phyloP scores from a whole-genome alignment of 1,140 invertebrate species.

The Drosophila orena region DNA sequence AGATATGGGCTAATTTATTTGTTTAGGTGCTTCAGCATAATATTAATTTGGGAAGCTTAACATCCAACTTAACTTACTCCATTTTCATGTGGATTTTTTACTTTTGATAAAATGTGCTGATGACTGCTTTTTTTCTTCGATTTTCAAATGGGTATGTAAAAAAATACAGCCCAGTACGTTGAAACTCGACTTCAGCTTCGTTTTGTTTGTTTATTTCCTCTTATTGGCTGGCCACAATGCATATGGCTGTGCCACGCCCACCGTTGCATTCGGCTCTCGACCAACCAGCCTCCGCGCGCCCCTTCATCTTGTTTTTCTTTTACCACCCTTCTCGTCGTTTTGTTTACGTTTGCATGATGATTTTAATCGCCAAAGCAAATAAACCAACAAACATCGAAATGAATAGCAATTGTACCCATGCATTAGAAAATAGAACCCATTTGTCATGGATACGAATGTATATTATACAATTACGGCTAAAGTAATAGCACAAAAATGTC shows the following conservation, averaged over 20 bases:
- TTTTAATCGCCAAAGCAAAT: constrained; percentile 23
- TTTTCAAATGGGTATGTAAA: background rate
- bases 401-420: constrained; percentile 8
- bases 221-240: background rate
- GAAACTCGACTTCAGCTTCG: background rate
- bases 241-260: constrained; percentile 37
- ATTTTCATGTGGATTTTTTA: no score
- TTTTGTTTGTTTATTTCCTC: constrained; percentile 11
- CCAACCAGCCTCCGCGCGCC: constrained; percentile 1
- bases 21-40: no score
- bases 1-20: background rate
- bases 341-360: constrained; percentile 32
- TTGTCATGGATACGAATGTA: constrained; percentile 20
- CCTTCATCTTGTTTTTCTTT: no score
- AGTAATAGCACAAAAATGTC: background rate
- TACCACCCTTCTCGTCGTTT: constrained; percentile 23
- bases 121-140: background rate
- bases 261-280: constrained; percentile 11
- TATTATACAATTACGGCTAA: background rate
- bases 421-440: constrained; percentile 19
- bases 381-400: constrained; percentile 15
- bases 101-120: no score
- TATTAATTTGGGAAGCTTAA: no score
- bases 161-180: no score
- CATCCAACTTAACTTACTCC: no score